Base-by-base conservation (phyloP, 2,888 invertebrate species). In the Lysandra coridon region DNA sequence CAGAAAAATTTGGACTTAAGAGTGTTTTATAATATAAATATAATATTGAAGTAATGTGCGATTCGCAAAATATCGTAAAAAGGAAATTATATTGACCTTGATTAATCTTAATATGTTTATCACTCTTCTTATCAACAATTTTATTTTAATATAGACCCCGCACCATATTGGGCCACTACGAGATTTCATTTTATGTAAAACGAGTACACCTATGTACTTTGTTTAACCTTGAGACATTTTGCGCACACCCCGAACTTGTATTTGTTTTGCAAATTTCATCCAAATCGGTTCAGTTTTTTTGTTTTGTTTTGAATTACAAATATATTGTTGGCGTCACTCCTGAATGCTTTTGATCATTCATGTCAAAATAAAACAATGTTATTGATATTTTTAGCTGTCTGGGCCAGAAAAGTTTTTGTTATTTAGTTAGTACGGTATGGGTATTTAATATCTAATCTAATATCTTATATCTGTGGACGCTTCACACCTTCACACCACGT, bases 221-320 rank as follows among this genome's bases (percentile, higher is more conserved):
- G 30, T 69, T 44, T 74, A 74, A 74, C 74, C 44, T 74, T 74
- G 74, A 74, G 37, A 74, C 74, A 74, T 44, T 44, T 44, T n/a
- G 23, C 44, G 7, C 44, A 44, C 10, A 44, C 44, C 73, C 40
- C 23, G 74, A 74, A 74, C 74, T 74, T 23, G 23, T 23, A 74
- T 74, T 74, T 74, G 74, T 74, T 74, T 74, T 74, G 44, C 74
- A 74, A 74, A 74, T 74, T 74, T 44, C 10, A 44, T 23, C 74
- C 44, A 23, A 74, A 74, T 74, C 40, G 7, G 44, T 44, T 44
- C 23, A 23, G 23, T n/a, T 44, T n/a, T 33, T 40, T 17, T 33
- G 5, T 73, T 74, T n/a, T 23, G 10, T 74, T 74, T 74, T 74
- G 74, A 74, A 74, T 74, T 10, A n/a, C 74, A 74, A 74, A 74